Percentiles rank a stretch among this genome's conserved stretches.
These are phyloP conservation scores for Distichodus sexfasciatus DNA, from an alignment of 2,797 vertebrate genomes.

Conservation along the genomic window DNA sequence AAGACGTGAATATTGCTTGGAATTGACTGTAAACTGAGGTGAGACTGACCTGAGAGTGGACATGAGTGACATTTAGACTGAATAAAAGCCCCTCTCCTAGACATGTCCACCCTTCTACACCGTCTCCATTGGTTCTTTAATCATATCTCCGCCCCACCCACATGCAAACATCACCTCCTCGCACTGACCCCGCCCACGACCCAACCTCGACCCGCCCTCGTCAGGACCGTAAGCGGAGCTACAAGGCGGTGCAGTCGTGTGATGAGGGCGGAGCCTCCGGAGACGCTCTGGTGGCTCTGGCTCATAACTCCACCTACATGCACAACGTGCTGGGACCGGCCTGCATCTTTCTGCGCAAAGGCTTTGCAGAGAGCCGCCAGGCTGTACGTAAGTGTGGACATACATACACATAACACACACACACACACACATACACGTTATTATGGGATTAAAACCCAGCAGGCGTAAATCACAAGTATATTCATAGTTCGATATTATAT, in stretches of 20 bases:
- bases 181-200: constrained; percentile 57
- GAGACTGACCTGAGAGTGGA: too few relatives aligned
- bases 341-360: constrained; percentile 99
- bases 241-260: constrained; percentile 87
- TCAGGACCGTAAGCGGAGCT: constrained; percentile 92
- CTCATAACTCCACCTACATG: constrained; percentile 94
- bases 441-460: too few relatives aligned
- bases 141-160: constrained; percentile 31
- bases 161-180: too few relatives aligned
- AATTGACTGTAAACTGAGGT: too few relatives aligned
- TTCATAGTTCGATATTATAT: too few relatives aligned
- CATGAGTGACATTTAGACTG: too few relatives aligned
- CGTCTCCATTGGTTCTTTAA: too few relatives aligned
- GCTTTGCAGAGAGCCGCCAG: constrained; percentile 96
- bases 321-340: constrained; percentile 97
- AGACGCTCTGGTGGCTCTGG: constrained; percentile 83
- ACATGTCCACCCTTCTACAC: too few relatives aligned
- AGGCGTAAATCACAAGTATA: too few relatives aligned
- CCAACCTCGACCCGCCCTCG: background rate
- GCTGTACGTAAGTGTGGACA: constrained; percentile 97
- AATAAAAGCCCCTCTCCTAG: too few relatives aligned
- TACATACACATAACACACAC: constrained; percentile 24
- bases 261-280: constrained; percentile 83
- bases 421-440: constrained; percentile 1
- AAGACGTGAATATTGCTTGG: too few relatives aligned